Conservation (phyloP, 2,113 vertebrate genomes). For the Pelobates fuscus region DNA sequence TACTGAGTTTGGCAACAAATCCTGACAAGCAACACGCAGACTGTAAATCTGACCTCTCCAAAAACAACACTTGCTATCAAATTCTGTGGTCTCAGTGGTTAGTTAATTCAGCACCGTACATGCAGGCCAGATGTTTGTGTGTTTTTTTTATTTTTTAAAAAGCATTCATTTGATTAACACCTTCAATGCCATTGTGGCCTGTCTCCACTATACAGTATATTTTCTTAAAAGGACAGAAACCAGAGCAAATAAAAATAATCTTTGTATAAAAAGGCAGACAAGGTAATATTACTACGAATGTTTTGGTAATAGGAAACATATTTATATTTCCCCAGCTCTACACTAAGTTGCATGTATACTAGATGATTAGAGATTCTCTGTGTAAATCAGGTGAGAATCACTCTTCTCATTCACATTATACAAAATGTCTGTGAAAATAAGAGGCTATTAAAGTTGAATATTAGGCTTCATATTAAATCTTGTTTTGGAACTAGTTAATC, state of each 20-base stretch:
- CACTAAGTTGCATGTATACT: too few relatives aligned
- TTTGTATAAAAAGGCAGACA: background rate
- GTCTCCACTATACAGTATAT: background rate
- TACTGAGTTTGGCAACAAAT: background rate
- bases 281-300: too few relatives aligned
- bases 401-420: too few relatives aligned
- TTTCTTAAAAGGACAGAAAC: background rate
- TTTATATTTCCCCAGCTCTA: too few relatives aligned
- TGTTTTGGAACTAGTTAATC: too few relatives aligned
- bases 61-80: constrained; percentile 11
- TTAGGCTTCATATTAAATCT: too few relatives aligned
- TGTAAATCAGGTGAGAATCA: too few relatives aligned
- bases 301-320: too few relatives aligned
- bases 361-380: too few relatives aligned
- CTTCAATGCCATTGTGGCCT: background rate
- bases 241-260: background rate
- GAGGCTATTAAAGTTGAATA: too few relatives aligned
- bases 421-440: too few relatives aligned
- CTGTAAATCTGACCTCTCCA: constrained; percentile 20
- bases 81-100: constrained; percentile 31
- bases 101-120: constrained; percentile 35
- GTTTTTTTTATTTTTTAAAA: background rate
- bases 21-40: background rate
- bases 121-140: constrained; percentile 37
- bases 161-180: constrained; percentile 19